A percentile compares a stretch with the other conserved stretches of the same genome.
Conservation (phyloP, 2,888 invertebrate genomes). For the Drosophila dives region DNA sequence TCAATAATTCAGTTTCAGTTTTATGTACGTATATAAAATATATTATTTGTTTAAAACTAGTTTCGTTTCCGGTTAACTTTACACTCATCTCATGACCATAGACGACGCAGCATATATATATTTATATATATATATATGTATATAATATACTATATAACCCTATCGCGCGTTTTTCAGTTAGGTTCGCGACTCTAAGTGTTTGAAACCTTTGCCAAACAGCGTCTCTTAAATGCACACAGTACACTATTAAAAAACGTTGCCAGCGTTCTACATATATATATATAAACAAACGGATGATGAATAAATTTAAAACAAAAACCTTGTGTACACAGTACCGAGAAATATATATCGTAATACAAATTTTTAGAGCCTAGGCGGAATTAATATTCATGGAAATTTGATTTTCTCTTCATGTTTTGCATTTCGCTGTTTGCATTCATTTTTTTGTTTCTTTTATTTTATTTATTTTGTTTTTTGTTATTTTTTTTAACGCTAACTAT, state of each 20-base stretch:
- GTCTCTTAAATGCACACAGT: constrained; percentile 50
- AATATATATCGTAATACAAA: constrained; percentile 34
- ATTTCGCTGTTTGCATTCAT: constrained; percentile 9
- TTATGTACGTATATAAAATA: constrained; percentile 72
- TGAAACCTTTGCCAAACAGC: constrained; percentile 54
- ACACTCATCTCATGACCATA: constrained; percentile 59
- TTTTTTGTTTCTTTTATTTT: neutral
- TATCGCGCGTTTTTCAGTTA: constrained; percentile 54
- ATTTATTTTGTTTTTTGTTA: constrained; percentile 4
- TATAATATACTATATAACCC: constrained; percentile 49
- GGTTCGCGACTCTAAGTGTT: constrained; percentile 45
- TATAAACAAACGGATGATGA: constrained; percentile 40
- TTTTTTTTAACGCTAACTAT: constrained; percentile 32
- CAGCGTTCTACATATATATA: constrained; percentile 35
- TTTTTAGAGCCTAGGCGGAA: constrained; percentile 48
- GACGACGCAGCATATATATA: constrained; percentile 47
- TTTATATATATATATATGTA: constrained; percentile 48
- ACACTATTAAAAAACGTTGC: constrained; percentile 44
- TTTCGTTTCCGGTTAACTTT: constrained; percentile 69
- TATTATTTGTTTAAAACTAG: constrained; percentile 76
- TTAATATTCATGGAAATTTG: constrained; percentile 53
- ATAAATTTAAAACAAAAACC: constrained; percentile 46
- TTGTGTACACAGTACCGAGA: constrained; percentile 61
- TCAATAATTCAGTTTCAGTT: constrained; percentile 76
- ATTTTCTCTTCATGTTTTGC: constrained; percentile 30